Conservation (phyloP, 1,140 invertebrate genomes). For the Epicauta chinensis region DNA sequence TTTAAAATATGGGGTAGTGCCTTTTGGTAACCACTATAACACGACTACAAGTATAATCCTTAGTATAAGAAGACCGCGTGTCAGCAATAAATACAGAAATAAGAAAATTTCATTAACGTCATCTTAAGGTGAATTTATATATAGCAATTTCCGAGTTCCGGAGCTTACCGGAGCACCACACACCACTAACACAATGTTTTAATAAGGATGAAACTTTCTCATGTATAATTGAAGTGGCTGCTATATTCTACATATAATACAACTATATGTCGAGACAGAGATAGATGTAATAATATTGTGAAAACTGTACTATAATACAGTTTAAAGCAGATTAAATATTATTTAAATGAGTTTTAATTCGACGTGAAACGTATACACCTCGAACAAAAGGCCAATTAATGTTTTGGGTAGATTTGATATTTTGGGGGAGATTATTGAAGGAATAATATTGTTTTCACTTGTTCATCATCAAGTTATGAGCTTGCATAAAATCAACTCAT, state of each 20-base stretch:
- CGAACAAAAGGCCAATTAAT: constrained; percentile 34
- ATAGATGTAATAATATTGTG: background rate
- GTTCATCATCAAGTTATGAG: constrained; percentile 17
- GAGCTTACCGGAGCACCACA: constrained; percentile 31
- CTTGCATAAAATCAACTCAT: constrained; percentile 24
- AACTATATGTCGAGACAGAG: background rate
- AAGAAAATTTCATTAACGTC: constrained; percentile 51
- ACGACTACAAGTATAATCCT: background rate
- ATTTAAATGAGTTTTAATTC: constrained; percentile 41
- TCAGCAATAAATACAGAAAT: constrained; percentile 42
- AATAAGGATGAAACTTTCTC: constrained; percentile 34
- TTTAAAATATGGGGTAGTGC: constrained; percentile 3
- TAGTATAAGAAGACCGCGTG: background rate
- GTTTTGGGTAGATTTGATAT: constrained; percentile 20
- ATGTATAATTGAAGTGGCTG: background rate
- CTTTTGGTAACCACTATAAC: constrained; percentile 20
- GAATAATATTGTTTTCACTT: constrained; percentile 22
- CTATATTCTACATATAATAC: too few species aligned
- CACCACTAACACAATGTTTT: constrained; percentile 36
- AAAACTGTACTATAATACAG: background rate
- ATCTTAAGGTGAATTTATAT: constrained; percentile 50
- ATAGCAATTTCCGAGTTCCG: constrained; percentile 44
- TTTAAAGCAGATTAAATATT: constrained; percentile 31
- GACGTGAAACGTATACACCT: constrained; percentile 19
- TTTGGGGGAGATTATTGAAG: constrained; percentile 15